These are phyloP conservation scores for Benitochromis conjunctus DNA, from an alignment of 2,113 vertebrate genomes.

Conservation along the genomic window DNA sequence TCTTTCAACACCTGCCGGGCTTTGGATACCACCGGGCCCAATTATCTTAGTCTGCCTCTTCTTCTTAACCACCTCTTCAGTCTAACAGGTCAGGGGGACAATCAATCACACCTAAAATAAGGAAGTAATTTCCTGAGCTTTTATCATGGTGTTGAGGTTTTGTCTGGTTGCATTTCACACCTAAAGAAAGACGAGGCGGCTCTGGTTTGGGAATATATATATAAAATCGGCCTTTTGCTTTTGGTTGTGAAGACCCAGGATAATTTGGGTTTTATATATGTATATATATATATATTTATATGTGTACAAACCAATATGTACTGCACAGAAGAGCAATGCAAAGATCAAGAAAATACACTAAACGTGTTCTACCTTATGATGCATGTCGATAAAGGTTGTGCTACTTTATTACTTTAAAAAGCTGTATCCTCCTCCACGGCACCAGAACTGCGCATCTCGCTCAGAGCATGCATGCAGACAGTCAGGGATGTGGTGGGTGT, in stretches of 20 bases:
- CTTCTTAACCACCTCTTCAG: conserved; percentile 67
- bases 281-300: not conserved
- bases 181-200: conserved; percentile 22
- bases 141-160: conserved; percentile 56
- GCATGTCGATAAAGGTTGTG: conserved; percentile 22
- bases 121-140: conserved; percentile 69
- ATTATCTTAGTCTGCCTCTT: conserved; percentile 68
- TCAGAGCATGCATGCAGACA: not conserved
- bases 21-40: conserved; percentile 72
- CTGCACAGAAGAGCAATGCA: not conserved
- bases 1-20: conserved; percentile 65
- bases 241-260: conserved; percentile 18
- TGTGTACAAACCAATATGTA: conserved; percentile 27
- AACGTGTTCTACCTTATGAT: not conserved
- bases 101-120: conserved; percentile 75
- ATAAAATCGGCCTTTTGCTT: conserved; percentile 28
- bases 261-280: conserved; percentile 22
- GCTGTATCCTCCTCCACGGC: conserved; percentile 18
- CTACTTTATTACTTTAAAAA: conserved; percentile 31
- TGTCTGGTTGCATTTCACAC: conserved; percentile 59
- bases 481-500: not conserved
- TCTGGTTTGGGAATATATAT: conserved; percentile 10
- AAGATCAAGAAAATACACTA: conserved; percentile 2
- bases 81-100: conserved; percentile 70
- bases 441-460: not conserved